These are phyloP conservation scores for Cichlasoma orientale DNA, from an alignment of 2,797 vertebrate genomes.

Conservation along the genomic window DNA sequence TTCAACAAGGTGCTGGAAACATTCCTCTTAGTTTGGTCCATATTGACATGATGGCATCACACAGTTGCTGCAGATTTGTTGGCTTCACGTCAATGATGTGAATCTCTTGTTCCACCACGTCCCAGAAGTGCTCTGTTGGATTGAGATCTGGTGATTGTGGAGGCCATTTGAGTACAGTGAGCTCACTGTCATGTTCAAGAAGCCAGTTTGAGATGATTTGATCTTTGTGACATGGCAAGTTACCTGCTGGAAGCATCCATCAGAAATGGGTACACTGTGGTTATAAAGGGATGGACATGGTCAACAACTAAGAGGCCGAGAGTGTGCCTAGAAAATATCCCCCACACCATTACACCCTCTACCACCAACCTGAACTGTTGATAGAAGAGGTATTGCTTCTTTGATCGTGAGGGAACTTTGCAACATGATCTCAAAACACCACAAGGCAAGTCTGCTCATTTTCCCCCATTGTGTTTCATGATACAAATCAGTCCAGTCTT, in stretches of 20 bases:
- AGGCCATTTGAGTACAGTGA: neutral
- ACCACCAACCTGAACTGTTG: no score
- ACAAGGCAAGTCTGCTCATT: neutral
- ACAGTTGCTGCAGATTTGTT: neutral
- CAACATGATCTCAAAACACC: neutral
- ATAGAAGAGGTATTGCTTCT: neutral
- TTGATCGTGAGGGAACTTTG: neutral
- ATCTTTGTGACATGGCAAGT: rapidly evolving
- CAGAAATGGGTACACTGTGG: neutral
- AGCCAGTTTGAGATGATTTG: neutral
- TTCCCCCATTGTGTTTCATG: neutral
- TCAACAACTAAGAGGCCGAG: rapidly evolving
- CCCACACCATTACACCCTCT: no score
- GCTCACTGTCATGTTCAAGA: neutral
- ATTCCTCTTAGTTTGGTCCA: neutral
- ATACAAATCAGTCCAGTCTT: neutral
- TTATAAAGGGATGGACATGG: no score
- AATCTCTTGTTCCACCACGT: neutral
- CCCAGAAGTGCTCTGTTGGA: neutral
- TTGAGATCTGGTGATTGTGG: neutral
- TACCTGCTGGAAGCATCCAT: neutral
- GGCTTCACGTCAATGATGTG: rapidly evolving
- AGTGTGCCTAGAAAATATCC: neutral
- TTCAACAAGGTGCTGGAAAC: rapidly evolving
- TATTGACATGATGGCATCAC: neutral